phyloP scores from a whole-genome alignment of 1,140 invertebrate genomes.

The Drosophila bocki region DNA sequence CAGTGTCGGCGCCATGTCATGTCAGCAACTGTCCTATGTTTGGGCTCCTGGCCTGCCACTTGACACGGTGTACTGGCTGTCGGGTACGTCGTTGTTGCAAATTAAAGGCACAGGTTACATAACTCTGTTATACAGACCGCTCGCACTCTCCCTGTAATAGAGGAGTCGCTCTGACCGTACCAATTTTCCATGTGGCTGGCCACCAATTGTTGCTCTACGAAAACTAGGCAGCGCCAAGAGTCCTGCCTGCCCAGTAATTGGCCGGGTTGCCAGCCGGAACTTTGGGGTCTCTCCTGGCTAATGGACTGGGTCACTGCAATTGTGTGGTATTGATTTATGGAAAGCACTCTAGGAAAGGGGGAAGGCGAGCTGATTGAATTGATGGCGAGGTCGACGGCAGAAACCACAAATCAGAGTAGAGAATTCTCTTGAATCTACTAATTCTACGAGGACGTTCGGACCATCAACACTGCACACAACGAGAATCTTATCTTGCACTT shows the following conservation, averaged over 20 bases:
- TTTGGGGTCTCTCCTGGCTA: slow-evolving; percentile 20
- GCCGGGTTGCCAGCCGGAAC: slow-evolving; percentile 16
- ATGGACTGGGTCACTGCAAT: slow-evolving; percentile 60
- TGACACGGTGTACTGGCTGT: slow-evolving; percentile 16
- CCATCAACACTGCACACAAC: slow-evolving; percentile 10
- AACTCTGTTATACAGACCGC: slow-evolving; percentile 4
- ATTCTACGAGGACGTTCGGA: not conserved
- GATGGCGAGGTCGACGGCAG: slow-evolving; percentile 17
- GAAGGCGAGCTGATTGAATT: slow-evolving; percentile 51
- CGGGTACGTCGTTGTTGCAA: slow-evolving; percentile 47
- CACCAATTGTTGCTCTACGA: slow-evolving; percentile 59
- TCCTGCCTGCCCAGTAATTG: slow-evolving; percentile 45
- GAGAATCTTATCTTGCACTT: slow-evolving; percentile 43
- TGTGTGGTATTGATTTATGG: slow-evolving; percentile 66
- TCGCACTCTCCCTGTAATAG: not conserved
- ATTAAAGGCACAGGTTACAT: slow-evolving; percentile 46
- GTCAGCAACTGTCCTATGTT: slow-evolving; percentile 33
- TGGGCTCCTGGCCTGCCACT: slow-evolving; percentile 15
- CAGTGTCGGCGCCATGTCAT: slow-evolving; percentile 62
- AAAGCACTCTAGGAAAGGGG: slow-evolving; percentile 1
- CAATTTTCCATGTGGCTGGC: slow-evolving; percentile 68
- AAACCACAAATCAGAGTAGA: slow-evolving; percentile 10
- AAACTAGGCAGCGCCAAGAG: slow-evolving; percentile 24
- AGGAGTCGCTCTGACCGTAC: slow-evolving; percentile 8
- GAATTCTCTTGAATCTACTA: slow-evolving; percentile 2